Base-by-base conservation (phyloP, 2,888 invertebrate species). In the Clostera curtula region DNA sequence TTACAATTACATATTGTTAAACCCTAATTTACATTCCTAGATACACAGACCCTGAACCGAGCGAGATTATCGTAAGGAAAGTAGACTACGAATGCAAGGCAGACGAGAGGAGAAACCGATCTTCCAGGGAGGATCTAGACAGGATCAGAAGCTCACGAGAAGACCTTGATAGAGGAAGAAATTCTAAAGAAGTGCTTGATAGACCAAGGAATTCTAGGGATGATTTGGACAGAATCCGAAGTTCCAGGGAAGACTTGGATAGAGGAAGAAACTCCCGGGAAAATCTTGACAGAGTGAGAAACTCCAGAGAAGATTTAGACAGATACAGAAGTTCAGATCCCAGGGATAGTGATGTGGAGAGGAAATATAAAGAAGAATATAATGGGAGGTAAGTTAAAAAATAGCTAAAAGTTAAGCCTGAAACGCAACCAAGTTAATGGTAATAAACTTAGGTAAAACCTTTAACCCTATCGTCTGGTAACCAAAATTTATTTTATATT, bases 21-120 rank as follows among this genome's bases (percentile, higher is more conserved):
- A n/a, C n/a, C n/a, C n/a, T 8, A 5, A 8, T 12, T 19, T n/a
- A 12, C 2, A n/a, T 11, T 8, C 9, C 2, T 14, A 80, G 82
- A 44, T 83, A 68, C 50, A 80, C 79, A 18, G 82, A 83, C 34
- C 82, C 82, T 12, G 82, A 82, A 54, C 82, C 82, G 5, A 80
- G 77, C 36, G 82, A 82, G 12, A 72, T 79, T 20, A 47, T 71
- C 1, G 62, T 71, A 3, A 70, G 56, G 34, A 79, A 72, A 43
- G 50, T 63, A 13, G 70, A 73, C 25, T 72, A 74, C 38, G 67
- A 72, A 6, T 64, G 65, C 24, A 62, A 66, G 30, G 69, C 60
- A 20, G 70, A 72, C 15, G 73, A 71, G 33, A 56, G 59, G 25
- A 58, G 60, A 15, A 50, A 55, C 31, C 40, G 49, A 5, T 47